Evolutionary conservation across 2,888 invertebrate species (phyloP), one percentile per base, ranked within the genome.

Genomic region (Meiosimyza platycephala): DNA sequence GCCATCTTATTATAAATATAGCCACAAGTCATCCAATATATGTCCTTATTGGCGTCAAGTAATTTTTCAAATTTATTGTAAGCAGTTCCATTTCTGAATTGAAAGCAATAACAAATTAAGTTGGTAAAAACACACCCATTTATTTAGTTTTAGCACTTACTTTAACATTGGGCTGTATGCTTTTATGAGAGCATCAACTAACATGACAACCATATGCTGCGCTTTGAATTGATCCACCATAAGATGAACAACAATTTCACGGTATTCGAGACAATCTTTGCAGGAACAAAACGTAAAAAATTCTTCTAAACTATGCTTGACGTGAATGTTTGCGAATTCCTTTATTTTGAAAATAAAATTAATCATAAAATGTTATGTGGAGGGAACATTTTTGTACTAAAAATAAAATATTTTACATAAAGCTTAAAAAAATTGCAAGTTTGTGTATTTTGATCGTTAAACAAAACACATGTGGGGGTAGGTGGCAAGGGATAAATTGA

Each of bases 211-310:
- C 81, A 86, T 85, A 78, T 84, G 84, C 59, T 85, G 83, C 75
- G 86, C 84, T 77, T 85, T 86, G 76, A 86, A 84, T 77, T 86
- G 85, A 77, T 87, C 86, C 78, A 84, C 84, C 83, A 87, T 85
- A 63, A 86, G 80, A 69, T 83, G 83, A 74, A 87, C 81, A 65
- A 87, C 84, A 68, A 84, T 81, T 80, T 87, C 86, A 54, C 87
- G 85, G 79, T 86, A 87, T 78, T 85, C 82, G 77, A 87, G 79
- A 79, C 87, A 87, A 76, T 83, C 81, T 76, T 83, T 82, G 76
- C 87, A 87, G 76, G 84, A 82, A 78, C 87, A 87, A 80, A 85
- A 84, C 75, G 86, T 83, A 67, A 84, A 85, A 76, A 87, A 87
- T 74, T 86, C 85, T 63, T 85, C 82, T 72, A 80, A 81, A 51